Percentiles rank a stretch among this genome's conserved stretches.
phyloP scores from a whole-genome alignment of 2,888 invertebrate genomes.

The Hydrotaea diabolus region DNA sequence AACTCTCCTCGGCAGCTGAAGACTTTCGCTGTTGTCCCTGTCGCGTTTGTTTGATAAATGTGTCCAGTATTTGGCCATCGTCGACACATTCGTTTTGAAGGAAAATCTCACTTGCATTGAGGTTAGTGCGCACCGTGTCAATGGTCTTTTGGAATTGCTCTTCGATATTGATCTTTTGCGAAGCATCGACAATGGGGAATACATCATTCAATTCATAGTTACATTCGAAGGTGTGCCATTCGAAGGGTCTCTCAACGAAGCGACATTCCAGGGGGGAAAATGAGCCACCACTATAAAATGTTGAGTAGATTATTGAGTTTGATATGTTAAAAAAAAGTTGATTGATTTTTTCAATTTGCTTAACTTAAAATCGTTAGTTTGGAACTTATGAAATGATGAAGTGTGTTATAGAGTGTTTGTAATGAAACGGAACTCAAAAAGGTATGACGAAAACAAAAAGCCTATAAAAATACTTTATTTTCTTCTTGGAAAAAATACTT shows the following conservation, averaged over 20 bases:
- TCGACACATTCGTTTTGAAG: constrained; percentile 88
- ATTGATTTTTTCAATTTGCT: neutral
- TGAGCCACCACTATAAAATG: constrained; percentile 81
- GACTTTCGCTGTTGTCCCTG: constrained; percentile 42
- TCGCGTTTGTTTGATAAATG: constrained; percentile 81
- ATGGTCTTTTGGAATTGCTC: constrained; percentile 77
- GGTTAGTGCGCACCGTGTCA: constrained; percentile 72
- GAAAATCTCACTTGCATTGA: constrained; percentile 86
- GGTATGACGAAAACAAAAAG: constrained; percentile 42
- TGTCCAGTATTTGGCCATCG: constrained; percentile 84
- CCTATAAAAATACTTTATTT: neutral
- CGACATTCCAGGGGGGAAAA: constrained; percentile 89
- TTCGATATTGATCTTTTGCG: constrained; percentile 79
- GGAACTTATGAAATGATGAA: constrained; percentile 21
- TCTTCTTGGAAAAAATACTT: neutral
- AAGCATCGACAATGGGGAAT: constrained; percentile 85
- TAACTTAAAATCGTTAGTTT: constrained; percentile 36
- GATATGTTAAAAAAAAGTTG: neutral
- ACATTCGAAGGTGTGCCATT: constrained; percentile 90
- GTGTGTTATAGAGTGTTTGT: constrained; percentile 47
- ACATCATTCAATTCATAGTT: constrained; percentile 88
- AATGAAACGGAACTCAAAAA: constrained; percentile 54
- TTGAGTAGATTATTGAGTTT: neutral
- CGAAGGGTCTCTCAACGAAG: constrained; percentile 85
- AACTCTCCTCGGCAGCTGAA: constrained; percentile 60